These are phyloP conservation scores for Capra hircus DNA, from an alignment of 2,113 vertebrate genomes.

Conservation along the genomic window DNA sequence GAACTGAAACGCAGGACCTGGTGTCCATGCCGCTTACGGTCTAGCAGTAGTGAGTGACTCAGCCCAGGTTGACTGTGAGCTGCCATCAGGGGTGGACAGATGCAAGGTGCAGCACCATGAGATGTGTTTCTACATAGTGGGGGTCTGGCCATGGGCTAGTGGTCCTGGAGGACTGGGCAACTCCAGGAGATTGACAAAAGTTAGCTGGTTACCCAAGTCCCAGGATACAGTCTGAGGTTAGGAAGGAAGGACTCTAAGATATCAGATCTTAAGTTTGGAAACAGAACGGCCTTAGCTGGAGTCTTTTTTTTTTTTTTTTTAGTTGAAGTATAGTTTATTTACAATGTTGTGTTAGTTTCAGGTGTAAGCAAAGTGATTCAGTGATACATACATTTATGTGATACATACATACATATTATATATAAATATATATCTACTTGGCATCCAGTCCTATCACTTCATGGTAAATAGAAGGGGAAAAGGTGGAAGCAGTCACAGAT, in stretches of 20 bases:
- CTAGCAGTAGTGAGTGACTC: neutral
- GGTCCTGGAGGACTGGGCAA: neutral
- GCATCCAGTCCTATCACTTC: neutral
- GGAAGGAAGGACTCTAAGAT: neutral
- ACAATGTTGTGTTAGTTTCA: neutral
- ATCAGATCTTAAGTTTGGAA: neutral
- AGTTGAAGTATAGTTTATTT: neutral
- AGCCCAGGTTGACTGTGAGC: neutral
- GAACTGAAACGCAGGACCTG: neutral
- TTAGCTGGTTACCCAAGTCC: neutral
- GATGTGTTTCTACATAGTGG: neutral
- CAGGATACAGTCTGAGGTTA: neutral
- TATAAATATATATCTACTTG: neutral
- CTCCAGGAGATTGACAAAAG: neutral
- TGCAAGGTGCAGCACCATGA: neutral
- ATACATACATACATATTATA: neutral
- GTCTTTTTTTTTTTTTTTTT: neutral
- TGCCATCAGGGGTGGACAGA: neutral
- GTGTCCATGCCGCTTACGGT: neutral
- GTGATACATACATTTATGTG: neutral
- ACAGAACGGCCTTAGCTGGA: neutral
- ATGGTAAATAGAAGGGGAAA: neutral
- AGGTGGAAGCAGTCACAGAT: neutral
- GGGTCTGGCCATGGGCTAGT: neutral
- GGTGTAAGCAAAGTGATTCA: neutral